These are phyloP conservation scores for Sesia bembeciformis DNA, from an alignment of 2,888 invertebrate species.

Conservation along the genomic window DNA sequence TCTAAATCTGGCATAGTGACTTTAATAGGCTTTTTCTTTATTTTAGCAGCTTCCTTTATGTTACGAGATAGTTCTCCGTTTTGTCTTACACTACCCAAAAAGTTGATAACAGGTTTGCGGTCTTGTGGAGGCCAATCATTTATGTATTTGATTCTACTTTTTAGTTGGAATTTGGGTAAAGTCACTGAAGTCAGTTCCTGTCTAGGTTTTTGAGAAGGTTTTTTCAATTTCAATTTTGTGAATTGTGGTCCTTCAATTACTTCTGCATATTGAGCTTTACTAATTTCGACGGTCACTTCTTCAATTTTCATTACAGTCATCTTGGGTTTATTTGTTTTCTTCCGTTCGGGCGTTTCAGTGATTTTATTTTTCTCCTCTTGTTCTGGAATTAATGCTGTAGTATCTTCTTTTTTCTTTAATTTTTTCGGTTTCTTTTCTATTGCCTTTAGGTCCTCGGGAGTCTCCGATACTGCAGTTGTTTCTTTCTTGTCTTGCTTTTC, in stretches of 20 bases:
- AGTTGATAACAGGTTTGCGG: constrained; percentile 64
- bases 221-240: constrained; percentile 80
- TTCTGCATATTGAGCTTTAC: constrained; percentile 75
- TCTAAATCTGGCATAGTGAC: constrained; percentile 66
- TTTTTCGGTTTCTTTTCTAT: background rate
- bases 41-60: constrained; percentile 78
- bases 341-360: constrained; percentile 4
- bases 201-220: constrained; percentile 66
- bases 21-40: constrained; percentile 74
- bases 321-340: constrained; percentile 23
- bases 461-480: background rate
- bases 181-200: constrained; percentile 41
- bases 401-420: background rate
- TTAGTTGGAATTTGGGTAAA: constrained; percentile 80
- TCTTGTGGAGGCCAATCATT: constrained; percentile 77
- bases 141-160: constrained; percentile 78
- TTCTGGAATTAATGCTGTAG: no score
- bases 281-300: constrained; percentile 72
- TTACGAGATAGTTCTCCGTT: constrained; percentile 80
- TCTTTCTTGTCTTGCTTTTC: background rate
- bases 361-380: background rate
- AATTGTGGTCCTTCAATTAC: constrained; percentile 75
- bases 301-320: constrained; percentile 75
- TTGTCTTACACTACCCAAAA: constrained; percentile 72
- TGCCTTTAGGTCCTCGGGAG: background rate